These are phyloP conservation scores for Drosophila neonasuta DNA, from an alignment of 2,888 invertebrate genomes.

Conservation along the genomic window DNA sequence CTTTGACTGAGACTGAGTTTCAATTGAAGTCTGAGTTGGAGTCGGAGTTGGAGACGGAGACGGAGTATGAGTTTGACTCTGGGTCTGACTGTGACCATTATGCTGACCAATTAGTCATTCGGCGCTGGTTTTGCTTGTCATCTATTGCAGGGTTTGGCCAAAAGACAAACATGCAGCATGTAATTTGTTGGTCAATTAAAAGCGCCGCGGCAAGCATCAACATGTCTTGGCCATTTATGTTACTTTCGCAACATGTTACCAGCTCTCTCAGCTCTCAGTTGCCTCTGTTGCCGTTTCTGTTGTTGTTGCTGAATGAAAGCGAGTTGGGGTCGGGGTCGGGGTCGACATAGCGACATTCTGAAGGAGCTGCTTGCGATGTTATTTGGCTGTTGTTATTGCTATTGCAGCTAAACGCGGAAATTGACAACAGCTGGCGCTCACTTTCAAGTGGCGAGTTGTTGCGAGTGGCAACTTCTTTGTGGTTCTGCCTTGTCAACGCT, in stretches of 20 bases:
- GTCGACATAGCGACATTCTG: conserved; percentile 41
- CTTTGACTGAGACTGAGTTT: conserved; percentile 16
- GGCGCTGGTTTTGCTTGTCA: conserved; percentile 71
- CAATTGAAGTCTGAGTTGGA: conserved; percentile 16
- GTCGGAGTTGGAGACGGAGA: conserved; percentile 8
- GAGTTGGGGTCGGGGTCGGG: conserved; percentile 51
- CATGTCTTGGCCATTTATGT: conserved; percentile 64
- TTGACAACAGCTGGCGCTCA: conserved; percentile 74
- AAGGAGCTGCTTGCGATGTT: conserved; percentile 27
- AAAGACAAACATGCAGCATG: conserved; percentile 66
- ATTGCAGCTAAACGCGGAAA: conserved; percentile 64
- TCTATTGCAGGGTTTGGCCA: conserved; percentile 72
- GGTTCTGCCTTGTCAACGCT: conserved; percentile 77
- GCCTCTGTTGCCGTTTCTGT: conserved; percentile 1
- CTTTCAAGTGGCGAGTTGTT: conserved; percentile 58
- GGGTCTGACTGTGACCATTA: conserved; percentile 65
- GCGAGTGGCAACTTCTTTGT: conserved; percentile 69
- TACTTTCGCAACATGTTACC: conserved; percentile 56
- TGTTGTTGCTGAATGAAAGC: conserved; percentile 59
- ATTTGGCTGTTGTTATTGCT: conserved; percentile 8
- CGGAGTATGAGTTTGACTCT: conserved; percentile 4
- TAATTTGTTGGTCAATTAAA: conserved; percentile 77
- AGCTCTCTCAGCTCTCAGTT: conserved; percentile 11
- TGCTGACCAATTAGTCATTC: conserved; percentile 76
- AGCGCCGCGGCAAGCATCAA: conserved; percentile 69